Base-by-base conservation (phyloP, 2,113 vertebrate genomes). In the Sturnus vulgaris region DNA sequence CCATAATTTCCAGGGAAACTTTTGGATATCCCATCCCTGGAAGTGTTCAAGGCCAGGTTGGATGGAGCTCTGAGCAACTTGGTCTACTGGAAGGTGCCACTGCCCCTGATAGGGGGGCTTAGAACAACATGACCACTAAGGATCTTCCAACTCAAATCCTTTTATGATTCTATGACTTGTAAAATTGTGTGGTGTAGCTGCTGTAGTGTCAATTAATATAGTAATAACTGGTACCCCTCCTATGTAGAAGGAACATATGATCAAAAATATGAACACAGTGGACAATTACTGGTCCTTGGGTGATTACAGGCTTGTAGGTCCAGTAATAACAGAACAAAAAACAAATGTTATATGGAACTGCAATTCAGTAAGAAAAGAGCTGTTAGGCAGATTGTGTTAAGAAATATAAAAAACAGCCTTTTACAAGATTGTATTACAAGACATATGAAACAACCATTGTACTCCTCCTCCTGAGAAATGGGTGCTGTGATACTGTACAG, bases 401-500 rank as follows among this genome's bases (percentile, higher is more conserved):
- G 92, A 75, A 40, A 7, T 7, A 35, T n/a, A 28, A 23, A 66
- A 77, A 70, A 3, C 5, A 39, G 8, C 18, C 44, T 59, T 42
- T 42, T 42, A 42, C 40, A 15, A 59, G 15, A 71, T 33, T 30
- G 10, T 52, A 11, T 68, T 33, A 31, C 66, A 93, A 75, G 37
- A 7, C 7, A 35, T 6, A 35, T 25, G 57, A 77, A 70, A 3
- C 5, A 39, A 9, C 8, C 20, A 10, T 21, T 6, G 0, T 57
- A 49, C 7, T 70, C 8, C 3, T 64, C 9, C 35, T 73, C 9
- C 2, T 86, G n/a, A 81, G 50, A 25, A 76, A 39, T 21, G 20
- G 5, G 3, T 47, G 3, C 30, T 64, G 27, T 15, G 22, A 24
- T 15, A 40, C 0, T 0, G 35, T 53, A 10, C 2, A 2, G 23